Evolutionary conservation across 2,797 vertebrate genomes (phyloP).

Genomic region (Emys orbicularis): DNA sequence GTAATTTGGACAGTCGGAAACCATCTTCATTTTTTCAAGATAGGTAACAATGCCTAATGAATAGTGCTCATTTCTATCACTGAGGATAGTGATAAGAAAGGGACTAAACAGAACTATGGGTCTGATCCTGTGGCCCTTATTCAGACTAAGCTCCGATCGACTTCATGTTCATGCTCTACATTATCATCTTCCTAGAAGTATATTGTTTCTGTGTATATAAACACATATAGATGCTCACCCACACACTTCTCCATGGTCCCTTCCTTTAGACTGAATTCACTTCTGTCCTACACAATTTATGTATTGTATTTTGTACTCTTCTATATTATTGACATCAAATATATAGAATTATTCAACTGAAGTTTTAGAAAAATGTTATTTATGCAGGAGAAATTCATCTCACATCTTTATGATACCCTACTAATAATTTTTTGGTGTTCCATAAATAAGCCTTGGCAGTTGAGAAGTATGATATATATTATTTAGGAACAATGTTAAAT

Average conservation of each 20-base stretch:
- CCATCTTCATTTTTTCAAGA: neutral
- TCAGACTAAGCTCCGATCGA: neutral
- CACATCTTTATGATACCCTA: neutral
- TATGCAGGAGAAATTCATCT: neutral
- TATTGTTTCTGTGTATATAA: neutral
- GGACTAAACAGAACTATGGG: neutral
- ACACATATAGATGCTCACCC: neutral
- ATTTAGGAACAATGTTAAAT: slow-evolving; percentile 1
- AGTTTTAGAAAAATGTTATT: neutral
- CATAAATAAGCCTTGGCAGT: neutral
- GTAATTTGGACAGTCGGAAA: neutral
- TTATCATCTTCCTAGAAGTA: neutral
- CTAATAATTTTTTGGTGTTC: neutral
- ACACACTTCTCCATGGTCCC: neutral
- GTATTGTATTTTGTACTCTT: neutral
- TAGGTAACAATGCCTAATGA: neutral
- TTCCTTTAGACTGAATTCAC: neutral
- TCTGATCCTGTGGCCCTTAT: neutral
- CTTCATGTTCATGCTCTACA: neutral
- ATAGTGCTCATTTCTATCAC: neutral
- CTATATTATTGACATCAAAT: neutral
- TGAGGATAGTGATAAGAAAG: neutral
- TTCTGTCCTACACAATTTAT: neutral
- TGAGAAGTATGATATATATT: neutral
- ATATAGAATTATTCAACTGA: neutral